phyloP scores from a whole-genome alignment of 2,888 invertebrate species.

The Lottia gigantea region DNA sequence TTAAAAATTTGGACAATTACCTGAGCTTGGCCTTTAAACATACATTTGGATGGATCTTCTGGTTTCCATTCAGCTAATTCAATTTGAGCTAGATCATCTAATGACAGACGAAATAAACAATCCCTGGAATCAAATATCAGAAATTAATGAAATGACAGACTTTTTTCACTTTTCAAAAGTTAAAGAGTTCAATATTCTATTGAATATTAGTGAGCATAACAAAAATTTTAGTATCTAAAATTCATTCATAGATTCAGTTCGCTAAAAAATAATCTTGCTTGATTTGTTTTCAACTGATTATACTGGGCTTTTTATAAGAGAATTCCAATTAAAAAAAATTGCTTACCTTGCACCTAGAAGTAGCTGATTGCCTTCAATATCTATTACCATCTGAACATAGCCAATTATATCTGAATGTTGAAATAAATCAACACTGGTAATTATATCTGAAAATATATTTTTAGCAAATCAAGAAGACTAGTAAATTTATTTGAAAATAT shows the following conservation, averaged over 20 bases:
- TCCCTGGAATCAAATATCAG: constrained; percentile 76
- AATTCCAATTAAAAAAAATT: too few species aligned
- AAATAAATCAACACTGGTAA: constrained; percentile 77
- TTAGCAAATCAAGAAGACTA: too few species aligned
- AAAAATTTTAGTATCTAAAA: too few species aligned
- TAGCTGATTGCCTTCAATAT: constrained; percentile 86
- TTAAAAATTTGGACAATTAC: constrained; percentile 28
- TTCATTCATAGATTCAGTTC: too few species aligned
- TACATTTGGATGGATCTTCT: constrained; percentile 79
- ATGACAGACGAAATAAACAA: constrained; percentile 82
- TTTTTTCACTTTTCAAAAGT: too few species aligned
- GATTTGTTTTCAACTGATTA: too few species aligned
- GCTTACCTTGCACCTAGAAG: constrained; percentile 87
- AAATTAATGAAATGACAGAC: too few species aligned
- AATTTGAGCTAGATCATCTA: constrained; percentile 78
- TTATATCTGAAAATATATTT: constrained; percentile 75
- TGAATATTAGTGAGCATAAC: too few species aligned
- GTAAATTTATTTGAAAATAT: too few species aligned
- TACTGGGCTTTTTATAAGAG: too few species aligned
- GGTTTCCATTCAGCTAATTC: constrained; percentile 86
- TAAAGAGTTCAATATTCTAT: too few species aligned
- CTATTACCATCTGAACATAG: constrained; percentile 87
- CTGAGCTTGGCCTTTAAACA: constrained; percentile 87
- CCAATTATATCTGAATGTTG: constrained; percentile 79
- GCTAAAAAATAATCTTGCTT: too few species aligned